Base-by-base conservation (phyloP, 2,113 vertebrate genomes). In the Strix aluco region DNA sequence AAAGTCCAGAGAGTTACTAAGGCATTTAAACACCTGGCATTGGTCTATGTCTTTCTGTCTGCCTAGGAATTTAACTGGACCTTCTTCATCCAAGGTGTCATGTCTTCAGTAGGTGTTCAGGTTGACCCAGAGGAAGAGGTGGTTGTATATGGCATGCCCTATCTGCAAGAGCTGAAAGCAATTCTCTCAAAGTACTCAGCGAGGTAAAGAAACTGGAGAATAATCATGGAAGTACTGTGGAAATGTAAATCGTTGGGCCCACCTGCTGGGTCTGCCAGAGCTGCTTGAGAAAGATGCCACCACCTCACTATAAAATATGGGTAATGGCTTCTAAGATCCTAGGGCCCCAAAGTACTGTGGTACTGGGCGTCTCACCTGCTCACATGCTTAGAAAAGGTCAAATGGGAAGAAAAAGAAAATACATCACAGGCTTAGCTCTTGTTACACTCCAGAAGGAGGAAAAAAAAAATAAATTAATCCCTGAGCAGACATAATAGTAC, bases 41-140 rank as follows among this genome's bases (percentile, higher is more conserved):
- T 30, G 16, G 5, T 55, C 4, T 30, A 4, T 83, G 30, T 92
- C 78, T 90, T 80, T 57, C 36, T 92, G 30, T 74, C 74, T 86
- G 65, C 54, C 83, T 94, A 99, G 99, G 99, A 98, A 34, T 99
- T 99, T 90, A 99, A 99, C 95, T 99, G 99, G 99, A 99, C 99
- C 6, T 96, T 97, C 66, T 99, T 99, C 97, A 98, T 99, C 92
- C 99, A 98, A 93, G 98, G 98, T 0, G 98, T 99, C 65, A 97
- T 99, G 93, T 98, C 98, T 32, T 98, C 98, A 26, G 99, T 99
- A 51, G 97, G 94, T 7, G 92, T 99, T 6, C 57, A 98, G 30
- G 95, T 99, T 46, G 97, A 98, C 47, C 96, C 97, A 0, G 92
- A 99, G 6, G 99, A 99, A 78, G 98, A 99, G 67, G 98, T 99